These are phyloP conservation scores for Channallabes apus DNA, from an alignment of 2,797 vertebrate species.

Conservation along the genomic window DNA sequence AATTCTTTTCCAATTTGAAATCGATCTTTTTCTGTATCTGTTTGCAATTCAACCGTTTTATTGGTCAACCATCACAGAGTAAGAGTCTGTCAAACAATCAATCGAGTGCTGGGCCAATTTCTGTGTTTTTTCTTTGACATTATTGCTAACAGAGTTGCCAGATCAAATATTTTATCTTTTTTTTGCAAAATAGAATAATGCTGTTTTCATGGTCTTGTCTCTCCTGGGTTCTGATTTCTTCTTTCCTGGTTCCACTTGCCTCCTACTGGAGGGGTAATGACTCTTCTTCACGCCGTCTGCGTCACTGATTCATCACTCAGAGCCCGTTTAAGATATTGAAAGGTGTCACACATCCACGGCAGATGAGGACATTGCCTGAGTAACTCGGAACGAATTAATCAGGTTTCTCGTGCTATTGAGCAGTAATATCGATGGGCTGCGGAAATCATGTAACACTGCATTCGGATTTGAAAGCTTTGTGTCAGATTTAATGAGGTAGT, in stretches of 20 bases:
- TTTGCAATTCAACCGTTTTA: not conserved
- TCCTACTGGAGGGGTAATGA: constrained; percentile 1
- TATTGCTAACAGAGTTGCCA: not conserved
- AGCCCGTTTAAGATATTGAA: constrained; percentile 7
- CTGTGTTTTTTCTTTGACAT: not conserved
- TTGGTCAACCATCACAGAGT: not conserved
- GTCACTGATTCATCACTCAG: constrained; percentile 1
- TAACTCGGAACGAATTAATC: constrained; percentile 21
- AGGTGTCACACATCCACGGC: not conserved
- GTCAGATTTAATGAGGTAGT: not conserved
- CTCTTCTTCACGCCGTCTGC: not conserved
- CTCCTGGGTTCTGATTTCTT: not conserved
- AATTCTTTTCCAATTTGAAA: not conserved
- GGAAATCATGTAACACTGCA: not conserved
- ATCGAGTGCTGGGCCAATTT: not conserved
- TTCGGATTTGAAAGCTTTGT: constrained; percentile 14
- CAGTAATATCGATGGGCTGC: not conserved
- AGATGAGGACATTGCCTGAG: constrained; percentile 12
- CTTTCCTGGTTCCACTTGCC: not conserved
- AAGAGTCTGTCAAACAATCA: too few relatives aligned
- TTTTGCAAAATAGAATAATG: not conserved
- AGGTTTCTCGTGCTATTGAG: constrained; percentile 9
- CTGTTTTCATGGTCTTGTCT: not conserved
- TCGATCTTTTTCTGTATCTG: not conserved
- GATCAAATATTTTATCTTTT: not conserved